Conservation (phyloP, 2,888 invertebrate species). For the Poecilobothrus nobilitatus region DNA sequence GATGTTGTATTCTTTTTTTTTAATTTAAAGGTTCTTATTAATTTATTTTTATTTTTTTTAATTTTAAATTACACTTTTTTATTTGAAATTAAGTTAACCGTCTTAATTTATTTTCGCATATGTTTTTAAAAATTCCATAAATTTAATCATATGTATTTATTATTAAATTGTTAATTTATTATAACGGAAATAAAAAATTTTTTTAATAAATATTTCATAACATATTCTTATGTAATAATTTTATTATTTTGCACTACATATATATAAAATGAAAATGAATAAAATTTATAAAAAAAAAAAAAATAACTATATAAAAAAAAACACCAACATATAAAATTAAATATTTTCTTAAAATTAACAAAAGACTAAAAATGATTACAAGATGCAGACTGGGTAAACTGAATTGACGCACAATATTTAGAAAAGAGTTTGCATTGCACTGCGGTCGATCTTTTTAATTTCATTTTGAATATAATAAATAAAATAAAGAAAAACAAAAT, state of each 20-base stretch:
- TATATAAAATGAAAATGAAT: neutral
- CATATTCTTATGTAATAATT: neutral
- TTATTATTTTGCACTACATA: neutral
- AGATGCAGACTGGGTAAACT: neutral
- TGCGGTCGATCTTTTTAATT: neutral
- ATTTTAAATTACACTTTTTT: neutral
- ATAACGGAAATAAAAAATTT: neutral
- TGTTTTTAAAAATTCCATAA: neutral
- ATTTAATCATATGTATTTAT: neutral
- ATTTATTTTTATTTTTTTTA: neutral
- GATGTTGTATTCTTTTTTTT: conserved; percentile 2
- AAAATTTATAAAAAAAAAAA: neutral
- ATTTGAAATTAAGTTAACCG: no score
- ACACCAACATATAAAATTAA: neutral
- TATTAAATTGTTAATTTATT: neutral
- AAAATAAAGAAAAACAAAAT: neutral
- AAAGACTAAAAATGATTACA: no score
- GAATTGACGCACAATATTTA: neutral
- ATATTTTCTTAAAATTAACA: no score
- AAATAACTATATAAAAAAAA: neutral
- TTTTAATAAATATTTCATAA: neutral
- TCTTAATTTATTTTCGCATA: no score
- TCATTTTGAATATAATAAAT: neutral
- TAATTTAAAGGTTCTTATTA: neutral
- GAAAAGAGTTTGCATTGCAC: neutral